Percentiles rank a stretch among this genome's conserved stretches.
These are phyloP conservation scores for Drosophila pullipes DNA, from an alignment of 2,888 invertebrate genomes.

Conservation along the genomic window DNA sequence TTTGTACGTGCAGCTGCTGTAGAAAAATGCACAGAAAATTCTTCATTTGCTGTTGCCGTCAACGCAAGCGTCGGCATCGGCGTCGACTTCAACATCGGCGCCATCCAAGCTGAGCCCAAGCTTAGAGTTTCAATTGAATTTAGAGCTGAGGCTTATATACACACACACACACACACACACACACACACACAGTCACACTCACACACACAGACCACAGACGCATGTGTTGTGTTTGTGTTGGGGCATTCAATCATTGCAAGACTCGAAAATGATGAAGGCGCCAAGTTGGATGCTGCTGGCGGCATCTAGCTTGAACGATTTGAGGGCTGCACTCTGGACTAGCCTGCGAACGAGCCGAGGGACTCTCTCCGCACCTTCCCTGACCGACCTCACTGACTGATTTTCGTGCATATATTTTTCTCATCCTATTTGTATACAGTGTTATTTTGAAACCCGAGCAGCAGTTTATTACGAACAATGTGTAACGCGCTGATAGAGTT, in stretches of 20 bases:
- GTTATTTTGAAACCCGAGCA: slow-evolving; percentile 23
- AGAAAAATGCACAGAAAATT: slow-evolving; percentile 77
- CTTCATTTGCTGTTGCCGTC: slow-evolving; percentile 69
- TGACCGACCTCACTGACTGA: slow-evolving; percentile 51
- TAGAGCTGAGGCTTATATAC: slow-evolving; percentile 60
- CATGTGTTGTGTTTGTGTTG: slow-evolving; percentile 38
- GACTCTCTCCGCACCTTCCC: neutral
- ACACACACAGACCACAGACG: neutral
- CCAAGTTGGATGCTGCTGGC: slow-evolving; percentile 22
- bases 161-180: slow-evolving; percentile 3
- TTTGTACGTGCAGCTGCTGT: slow-evolving; percentile 66
- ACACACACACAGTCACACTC: neutral
- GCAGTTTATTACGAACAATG: slow-evolving; percentile 12
- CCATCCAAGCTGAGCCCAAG: slow-evolving; percentile 47
- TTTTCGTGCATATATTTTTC: slow-evolving; percentile 38
- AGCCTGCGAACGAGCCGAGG: neutral
- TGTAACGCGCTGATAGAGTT: slow-evolving; percentile 12
- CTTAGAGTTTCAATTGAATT: slow-evolving; percentile 77
- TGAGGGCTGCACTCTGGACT: slow-evolving; percentile 8
- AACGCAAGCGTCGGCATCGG: slow-evolving; percentile 7
- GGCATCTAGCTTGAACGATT: slow-evolving; percentile 9
- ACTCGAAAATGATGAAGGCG: slow-evolving; percentile 56
- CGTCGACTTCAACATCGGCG: slow-evolving; percentile 31
- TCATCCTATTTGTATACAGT: slow-evolving; percentile 23
- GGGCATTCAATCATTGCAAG: slow-evolving; percentile 77